These are phyloP conservation scores for Uromys caudimaculatus DNA, from an alignment of 2,797 vertebrate species.

Conservation along the genomic window DNA sequence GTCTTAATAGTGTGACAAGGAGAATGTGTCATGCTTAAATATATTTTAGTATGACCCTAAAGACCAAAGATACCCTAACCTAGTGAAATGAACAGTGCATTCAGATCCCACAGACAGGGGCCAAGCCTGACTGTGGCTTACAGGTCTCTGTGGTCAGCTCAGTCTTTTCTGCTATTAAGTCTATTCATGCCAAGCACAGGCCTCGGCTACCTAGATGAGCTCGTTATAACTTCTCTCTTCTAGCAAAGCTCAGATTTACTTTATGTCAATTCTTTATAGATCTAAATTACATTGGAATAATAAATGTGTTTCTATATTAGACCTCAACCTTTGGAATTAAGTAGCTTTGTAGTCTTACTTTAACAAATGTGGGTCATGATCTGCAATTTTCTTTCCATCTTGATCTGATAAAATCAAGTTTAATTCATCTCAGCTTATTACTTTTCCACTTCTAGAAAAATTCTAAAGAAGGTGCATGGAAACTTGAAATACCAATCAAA, in stretches of 20 bases:
- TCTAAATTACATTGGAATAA: conserved; percentile 30
- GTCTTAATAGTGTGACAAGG: not conserved
- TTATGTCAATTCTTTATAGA: conserved; percentile 41
- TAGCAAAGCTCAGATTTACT: conserved; percentile 41
- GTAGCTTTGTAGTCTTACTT: conserved; percentile 44
- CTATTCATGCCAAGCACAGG: not conserved
- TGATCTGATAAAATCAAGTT: conserved; percentile 40
- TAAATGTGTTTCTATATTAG: conserved; percentile 28
- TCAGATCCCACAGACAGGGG: not conserved
- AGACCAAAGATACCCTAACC: not conserved
- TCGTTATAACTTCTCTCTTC: conserved; percentile 2
- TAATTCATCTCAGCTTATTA: conserved; percentile 29
- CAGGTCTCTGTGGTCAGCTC: not conserved
- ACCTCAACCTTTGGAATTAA: conserved; percentile 65
- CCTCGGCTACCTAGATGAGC: not conserved
- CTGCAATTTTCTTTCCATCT: conserved; percentile 64
- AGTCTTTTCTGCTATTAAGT: not conserved
- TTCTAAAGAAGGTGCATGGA: not conserved
- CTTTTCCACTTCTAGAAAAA: conserved; percentile 8
- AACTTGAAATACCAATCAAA: conserved; percentile 35
- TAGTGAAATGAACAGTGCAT: not conserved
- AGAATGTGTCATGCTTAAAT: not conserved
- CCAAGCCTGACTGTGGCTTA: not conserved
- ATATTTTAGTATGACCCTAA: not conserved
- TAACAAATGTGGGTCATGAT: conserved; percentile 60